Evolutionary conservation across 2,797 vertebrate species (phyloP), one percentile per base, ranked within the genome.

Genomic region (Loris lydekkerianus): DNA sequence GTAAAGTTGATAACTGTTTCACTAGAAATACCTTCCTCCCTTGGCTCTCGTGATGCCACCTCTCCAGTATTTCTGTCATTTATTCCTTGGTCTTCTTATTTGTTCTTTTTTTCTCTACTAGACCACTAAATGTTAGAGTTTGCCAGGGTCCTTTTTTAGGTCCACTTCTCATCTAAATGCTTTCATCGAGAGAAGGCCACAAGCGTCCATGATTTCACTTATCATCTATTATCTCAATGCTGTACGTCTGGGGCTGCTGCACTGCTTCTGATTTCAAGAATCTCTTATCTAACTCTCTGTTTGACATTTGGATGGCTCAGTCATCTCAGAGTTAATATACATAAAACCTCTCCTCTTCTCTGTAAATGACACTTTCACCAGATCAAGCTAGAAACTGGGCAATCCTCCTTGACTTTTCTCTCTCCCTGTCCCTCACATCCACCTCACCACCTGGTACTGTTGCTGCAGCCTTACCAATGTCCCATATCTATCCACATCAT

Each of bases 301-400:
- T 91, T 91, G 88, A 95, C 91, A 96, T 96, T 95, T 97, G 86
- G 80, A 84, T 77, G 78, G 31, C 56, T 97, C 76, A 93, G 76
- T 89, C 34, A 86, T 86, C 86, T 95, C 92, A 95, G 31, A 95
- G 53, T 95, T 95, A 73, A 86, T 93, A 88, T 91, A 70, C 89
- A 89, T 31, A 84, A 93, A 95, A 95, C 11, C 27, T 80, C 83
- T 93, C 25, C 6, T 88, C 40, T 93, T 58, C 23, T 92, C 56
- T 87, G 73, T 77, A 96, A 96, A 91, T 58, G 70, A 67, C 21
- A 86, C 69, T 93, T 94, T 91, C 65, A 69, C 34, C 58, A 13
- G 53, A 53, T 63, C 86, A 95, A 86, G 31, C 65, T 81, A 77
- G 93, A 96, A 93, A 56, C 10, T 81, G 85, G 67, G 63, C 34